Percentiles rank a stretch among this genome's conserved stretches.
phyloP scores from a whole-genome alignment of 2,113 vertebrate species.

The Arenaria interpres region DNA sequence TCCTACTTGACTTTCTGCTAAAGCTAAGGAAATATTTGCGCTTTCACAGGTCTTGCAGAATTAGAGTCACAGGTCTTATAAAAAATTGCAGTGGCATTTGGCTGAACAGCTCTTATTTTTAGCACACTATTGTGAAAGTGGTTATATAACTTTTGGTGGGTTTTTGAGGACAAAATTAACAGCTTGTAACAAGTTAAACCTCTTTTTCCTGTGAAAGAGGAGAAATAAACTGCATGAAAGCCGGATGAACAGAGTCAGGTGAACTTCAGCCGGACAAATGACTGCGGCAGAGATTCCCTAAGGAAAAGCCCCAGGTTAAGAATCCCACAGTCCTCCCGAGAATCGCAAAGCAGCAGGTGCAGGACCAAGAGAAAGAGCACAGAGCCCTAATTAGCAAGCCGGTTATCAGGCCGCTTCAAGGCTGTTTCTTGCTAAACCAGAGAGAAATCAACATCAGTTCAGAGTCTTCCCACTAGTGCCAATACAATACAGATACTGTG shows the following conservation, averaged over 20 bases:
- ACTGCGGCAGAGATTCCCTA: not conserved
- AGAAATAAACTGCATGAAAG: not conserved
- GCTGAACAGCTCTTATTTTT: slow-evolving; percentile 42
- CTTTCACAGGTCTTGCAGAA: slow-evolving; percentile 27
- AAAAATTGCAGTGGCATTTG: slow-evolving; percentile 44
- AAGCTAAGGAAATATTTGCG: not conserved
- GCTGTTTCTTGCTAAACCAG: not conserved
- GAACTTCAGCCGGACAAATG: not conserved
- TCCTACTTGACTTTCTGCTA: not conserved
- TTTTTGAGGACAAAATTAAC: slow-evolving; percentile 56
- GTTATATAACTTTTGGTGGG: slow-evolving; percentile 61
- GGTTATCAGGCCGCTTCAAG: not conserved
- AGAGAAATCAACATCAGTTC: not conserved
- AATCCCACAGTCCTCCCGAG: not conserved
- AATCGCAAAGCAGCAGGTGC: slow-evolving; percentile 45
- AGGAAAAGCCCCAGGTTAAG: not conserved
- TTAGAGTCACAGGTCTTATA: slow-evolving; percentile 17
- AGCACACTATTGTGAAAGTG: slow-evolving; percentile 51
- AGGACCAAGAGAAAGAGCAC: not conserved
- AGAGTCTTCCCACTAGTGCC: not conserved
- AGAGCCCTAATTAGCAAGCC: not conserved
- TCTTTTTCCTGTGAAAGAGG: not conserved
- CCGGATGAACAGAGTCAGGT: not conserved
- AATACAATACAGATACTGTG: not conserved
- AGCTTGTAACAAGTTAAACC: not conserved